Evolutionary conservation across 2,113 vertebrate genomes (phyloP), one percentile per base, ranked within the genome.

Genomic region (Recurvirostra avosetta): DNA sequence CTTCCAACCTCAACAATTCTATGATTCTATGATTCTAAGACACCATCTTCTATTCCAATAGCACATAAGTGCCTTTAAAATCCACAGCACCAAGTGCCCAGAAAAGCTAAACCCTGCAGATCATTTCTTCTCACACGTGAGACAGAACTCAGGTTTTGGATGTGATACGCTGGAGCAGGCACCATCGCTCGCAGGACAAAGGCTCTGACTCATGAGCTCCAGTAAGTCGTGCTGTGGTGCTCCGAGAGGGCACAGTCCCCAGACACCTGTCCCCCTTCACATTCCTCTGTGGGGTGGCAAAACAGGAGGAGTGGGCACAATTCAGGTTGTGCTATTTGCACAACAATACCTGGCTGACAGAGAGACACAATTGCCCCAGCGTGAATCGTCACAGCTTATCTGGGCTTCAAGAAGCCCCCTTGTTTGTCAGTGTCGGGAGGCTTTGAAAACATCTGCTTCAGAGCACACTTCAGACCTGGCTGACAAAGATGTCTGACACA

Each of bases 141-240:
- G 36, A 13, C 6, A 3, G 4, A 32, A 20, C 49, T 40, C 26
- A 8, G 41, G 27, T 6, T 29, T 16, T 8, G 19, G 40, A 32
- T 20, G 6, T 1, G 26, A 50, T 13, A 10, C 11, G 29, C 43
- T 40, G 68, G 38, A 61, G 56, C 38, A 74, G 53, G 45, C 20
- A 26, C 0, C 2, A 38, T 26, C 25, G 1, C 18, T 22, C 21
- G 15, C 23, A 13, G 21, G 2, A 41, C 53, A 18, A 25, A 21
- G 73, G 40, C n/a, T 61, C 71, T 1, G 15, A 50, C 36, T 19
- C 21, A 3, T 0, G 3, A 80, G 56, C 68, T 61, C 72, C 53
- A 49, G 45, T 1, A 8, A 40, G 14, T 3, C 2, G 0, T 9
- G 23, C 43, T 11, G 6, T 1, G 8, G 47, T 23, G 40, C 8